These are phyloP conservation scores for Ips nitidus DNA, from an alignment of 1,140 invertebrate species.

Conservation along the genomic window DNA sequence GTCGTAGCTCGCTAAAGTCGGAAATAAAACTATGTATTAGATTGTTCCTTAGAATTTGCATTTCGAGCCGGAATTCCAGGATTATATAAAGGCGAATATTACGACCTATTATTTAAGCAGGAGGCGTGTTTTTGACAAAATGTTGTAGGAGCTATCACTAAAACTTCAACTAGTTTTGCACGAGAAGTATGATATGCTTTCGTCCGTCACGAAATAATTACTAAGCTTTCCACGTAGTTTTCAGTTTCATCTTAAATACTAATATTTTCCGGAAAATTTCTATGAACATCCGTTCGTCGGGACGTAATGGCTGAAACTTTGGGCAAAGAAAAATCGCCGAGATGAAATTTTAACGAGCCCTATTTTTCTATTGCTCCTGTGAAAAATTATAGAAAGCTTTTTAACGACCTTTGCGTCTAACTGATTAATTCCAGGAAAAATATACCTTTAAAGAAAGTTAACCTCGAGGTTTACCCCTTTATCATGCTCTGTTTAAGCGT, in stretches of 20 bases:
- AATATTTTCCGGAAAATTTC: slow-evolving; percentile 16
- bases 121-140: too few species aligned
- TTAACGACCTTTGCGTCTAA: slow-evolving; percentile 4
- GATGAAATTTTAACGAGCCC: slow-evolving; percentile 28
- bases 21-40: slow-evolving; percentile 11
- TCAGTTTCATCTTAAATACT: slow-evolving; percentile 13
- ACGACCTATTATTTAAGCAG: too few species aligned
- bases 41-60: slow-evolving; percentile 4
- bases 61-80: not conserved
- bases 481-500: not conserved
- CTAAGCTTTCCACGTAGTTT: slow-evolving; percentile 9
- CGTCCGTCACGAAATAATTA: not conserved
- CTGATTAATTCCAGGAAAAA: slow-evolving; percentile 17
- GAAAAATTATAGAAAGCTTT: slow-evolving; percentile 27
- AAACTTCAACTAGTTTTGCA: too few species aligned
- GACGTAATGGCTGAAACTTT: slow-evolving; percentile 12
- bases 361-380: slow-evolving; percentile 18
- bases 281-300: slow-evolving; percentile 13
- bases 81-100: too few species aligned
- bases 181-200: too few species aligned
- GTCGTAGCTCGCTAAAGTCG: not conserved
- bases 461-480: not conserved
- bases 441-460: slow-evolving; percentile 1
- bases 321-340: slow-evolving; percentile 18
- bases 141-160: too few species aligned